Percentiles rank a stretch among this genome's conserved stretches.
Evolutionary conservation across 1,140 invertebrate genomes (phyloP).

Genomic region (Telenomus remus): DNA sequence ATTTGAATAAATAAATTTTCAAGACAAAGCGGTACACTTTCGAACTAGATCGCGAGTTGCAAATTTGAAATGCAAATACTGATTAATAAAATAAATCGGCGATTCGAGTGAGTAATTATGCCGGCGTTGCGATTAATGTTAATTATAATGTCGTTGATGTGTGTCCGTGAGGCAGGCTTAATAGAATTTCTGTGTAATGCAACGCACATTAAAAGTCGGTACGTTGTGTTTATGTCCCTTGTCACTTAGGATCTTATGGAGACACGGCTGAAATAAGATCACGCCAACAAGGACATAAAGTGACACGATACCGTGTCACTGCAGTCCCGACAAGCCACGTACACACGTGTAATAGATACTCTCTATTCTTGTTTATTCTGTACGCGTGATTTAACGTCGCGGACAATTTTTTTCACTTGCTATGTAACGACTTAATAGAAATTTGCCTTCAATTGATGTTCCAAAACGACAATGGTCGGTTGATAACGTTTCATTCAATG

Average conservation of each 20-base stretch:
- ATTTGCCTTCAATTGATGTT: background rate
- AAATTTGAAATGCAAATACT: constrained; percentile 9
- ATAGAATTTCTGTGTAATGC: constrained; percentile 25
- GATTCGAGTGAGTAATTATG: constrained; percentile 12
- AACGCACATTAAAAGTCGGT: constrained; percentile 22
- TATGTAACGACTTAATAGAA: constrained; percentile 28
- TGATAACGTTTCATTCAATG: no score
- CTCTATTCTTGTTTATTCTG: constrained; percentile 42
- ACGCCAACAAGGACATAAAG: constrained; percentile 48
- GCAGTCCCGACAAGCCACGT: constrained; percentile 29
- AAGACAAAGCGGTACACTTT: no score
- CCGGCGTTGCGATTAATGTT: constrained; percentile 9
- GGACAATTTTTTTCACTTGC: constrained; percentile 6
- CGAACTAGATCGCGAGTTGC: background rate
- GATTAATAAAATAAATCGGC: constrained; percentile 20
- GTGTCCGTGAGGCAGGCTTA: background rate
- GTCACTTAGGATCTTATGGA: constrained; percentile 30
- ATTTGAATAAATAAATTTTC: no score
- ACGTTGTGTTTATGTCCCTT: constrained; percentile 32
- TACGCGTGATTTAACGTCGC: constrained; percentile 44
- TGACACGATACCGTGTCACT: constrained; percentile 51
- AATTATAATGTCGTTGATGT: constrained; percentile 20
- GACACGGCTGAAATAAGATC: constrained; percentile 49
- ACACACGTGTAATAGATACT: constrained; percentile 47
- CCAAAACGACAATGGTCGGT: no score